Evolutionary conservation across 2,113 vertebrate genomes (phyloP).

Genomic region (Polyodon spathula): DNA sequence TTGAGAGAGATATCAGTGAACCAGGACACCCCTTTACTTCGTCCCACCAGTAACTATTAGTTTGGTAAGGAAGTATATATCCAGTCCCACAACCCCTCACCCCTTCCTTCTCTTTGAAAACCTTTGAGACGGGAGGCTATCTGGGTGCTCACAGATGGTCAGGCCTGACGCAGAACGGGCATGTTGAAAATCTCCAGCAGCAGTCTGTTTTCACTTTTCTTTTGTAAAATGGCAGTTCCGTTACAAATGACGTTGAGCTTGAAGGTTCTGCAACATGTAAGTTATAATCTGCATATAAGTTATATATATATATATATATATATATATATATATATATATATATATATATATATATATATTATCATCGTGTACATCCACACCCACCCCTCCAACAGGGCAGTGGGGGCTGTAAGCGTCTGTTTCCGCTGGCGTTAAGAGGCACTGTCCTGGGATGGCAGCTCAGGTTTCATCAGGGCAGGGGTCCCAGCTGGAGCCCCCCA

Average conservation of each 20-base stretch:
- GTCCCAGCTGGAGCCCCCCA: neutral
- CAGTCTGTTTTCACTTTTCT: too few relatives aligned
- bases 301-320: neutral
- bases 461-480: neutral
- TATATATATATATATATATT: neutral
- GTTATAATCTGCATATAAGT: constrained; percentile 11
- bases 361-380: neutral
- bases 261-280: constrained; percentile 10
- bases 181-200: too few relatives aligned
- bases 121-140: too few relatives aligned
- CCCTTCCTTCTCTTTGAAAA: too few relatives aligned
- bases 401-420: neutral
- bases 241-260: neutral
- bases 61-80: too few relatives aligned
- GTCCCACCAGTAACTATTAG: too few relatives aligned
- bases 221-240: neutral
- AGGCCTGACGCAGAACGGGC: too few relatives aligned
- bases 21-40: too few relatives aligned
- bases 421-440: constrained; percentile 7
- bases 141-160: too few relatives aligned
- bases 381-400: neutral
- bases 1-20: too few relatives aligned
- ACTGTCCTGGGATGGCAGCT: neutral
- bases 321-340: constrained; percentile 9
- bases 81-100: too few relatives aligned